A percentile compares a stretch with the other conserved stretches of the same genome.
phyloP scores from a whole-genome alignment of 2,113 vertebrate genomes.

The Podilymbus podiceps region DNA sequence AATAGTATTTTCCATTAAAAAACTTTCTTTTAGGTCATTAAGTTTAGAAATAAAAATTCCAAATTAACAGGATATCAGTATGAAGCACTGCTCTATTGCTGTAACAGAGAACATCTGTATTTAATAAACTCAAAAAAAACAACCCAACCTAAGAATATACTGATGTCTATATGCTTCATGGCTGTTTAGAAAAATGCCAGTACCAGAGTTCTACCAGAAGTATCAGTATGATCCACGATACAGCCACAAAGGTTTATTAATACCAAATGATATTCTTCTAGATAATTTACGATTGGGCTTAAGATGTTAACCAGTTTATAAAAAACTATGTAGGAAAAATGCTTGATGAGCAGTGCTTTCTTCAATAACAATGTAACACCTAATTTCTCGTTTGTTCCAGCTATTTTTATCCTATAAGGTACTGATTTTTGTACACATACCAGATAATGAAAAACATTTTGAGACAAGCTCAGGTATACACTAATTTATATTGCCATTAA shows the following conservation, averaged over 20 bases:
- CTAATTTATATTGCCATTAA: not conserved
- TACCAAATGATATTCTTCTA: not conserved
- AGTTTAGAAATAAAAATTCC: not conserved
- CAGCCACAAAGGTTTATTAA: not conserved
- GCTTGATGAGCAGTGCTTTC: conserved; percentile 8
- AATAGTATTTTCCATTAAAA: not conserved
- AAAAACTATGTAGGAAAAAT: not conserved
- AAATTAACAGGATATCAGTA: not conserved
- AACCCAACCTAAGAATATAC: not conserved
- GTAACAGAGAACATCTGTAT: not conserved
- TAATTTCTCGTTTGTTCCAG: not conserved
- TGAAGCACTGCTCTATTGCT: not conserved
- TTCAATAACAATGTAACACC: conserved; percentile 20
- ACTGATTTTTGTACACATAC: conserved; percentile 15
- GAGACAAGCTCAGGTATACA: not conserved
- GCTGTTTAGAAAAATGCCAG: not conserved
- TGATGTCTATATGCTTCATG: not conserved
- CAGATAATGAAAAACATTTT: conserved; percentile 21
- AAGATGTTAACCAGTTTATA: not conserved
- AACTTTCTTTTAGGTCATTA: not conserved
- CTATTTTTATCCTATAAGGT: conserved; percentile 22
- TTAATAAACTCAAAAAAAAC: not conserved
- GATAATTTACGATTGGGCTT: not conserved
- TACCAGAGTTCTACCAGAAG: not conserved
- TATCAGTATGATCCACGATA: not conserved